These are phyloP conservation scores for Temnothorax longispinosus DNA, from an alignment of 1,140 invertebrate species.

Conservation along the genomic window DNA sequence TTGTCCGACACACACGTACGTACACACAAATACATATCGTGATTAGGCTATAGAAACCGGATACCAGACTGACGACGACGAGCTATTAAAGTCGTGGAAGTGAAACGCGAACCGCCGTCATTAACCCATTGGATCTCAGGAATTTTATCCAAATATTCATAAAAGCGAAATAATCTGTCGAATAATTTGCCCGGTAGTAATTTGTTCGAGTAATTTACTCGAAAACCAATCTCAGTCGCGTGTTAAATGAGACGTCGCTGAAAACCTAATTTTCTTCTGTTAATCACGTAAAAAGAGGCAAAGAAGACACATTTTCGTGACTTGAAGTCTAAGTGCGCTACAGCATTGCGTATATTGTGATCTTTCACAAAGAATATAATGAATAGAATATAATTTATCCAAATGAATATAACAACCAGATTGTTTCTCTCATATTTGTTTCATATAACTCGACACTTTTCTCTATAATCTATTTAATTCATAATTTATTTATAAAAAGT, in stretches of 20 bases:
- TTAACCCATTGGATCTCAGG: constrained; percentile 25
- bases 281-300: neutral
- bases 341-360: neutral
- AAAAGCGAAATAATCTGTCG: constrained; percentile 13
- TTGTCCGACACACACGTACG: neutral
- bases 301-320: neutral
- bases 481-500: neutral
- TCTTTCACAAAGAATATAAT: neutral
- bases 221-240: neutral
- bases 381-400: neutral
- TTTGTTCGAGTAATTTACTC: constrained; percentile 20
- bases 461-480: neutral
- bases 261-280: constrained; percentile 13
- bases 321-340: neutral
- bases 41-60: constrained; percentile 19
- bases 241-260: neutral
- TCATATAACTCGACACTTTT: neutral
- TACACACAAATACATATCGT: neutral
- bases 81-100: constrained; percentile 24
- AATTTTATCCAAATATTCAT: constrained; percentile 51
- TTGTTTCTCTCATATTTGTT: neutral
- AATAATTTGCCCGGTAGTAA: neutral
- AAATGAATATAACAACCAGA: neutral
- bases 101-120: constrained; percentile 25
- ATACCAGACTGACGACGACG: constrained; percentile 8